Conservation (phyloP, 2,888 invertebrate genomes). For the Sicus ferrugineus region DNA sequence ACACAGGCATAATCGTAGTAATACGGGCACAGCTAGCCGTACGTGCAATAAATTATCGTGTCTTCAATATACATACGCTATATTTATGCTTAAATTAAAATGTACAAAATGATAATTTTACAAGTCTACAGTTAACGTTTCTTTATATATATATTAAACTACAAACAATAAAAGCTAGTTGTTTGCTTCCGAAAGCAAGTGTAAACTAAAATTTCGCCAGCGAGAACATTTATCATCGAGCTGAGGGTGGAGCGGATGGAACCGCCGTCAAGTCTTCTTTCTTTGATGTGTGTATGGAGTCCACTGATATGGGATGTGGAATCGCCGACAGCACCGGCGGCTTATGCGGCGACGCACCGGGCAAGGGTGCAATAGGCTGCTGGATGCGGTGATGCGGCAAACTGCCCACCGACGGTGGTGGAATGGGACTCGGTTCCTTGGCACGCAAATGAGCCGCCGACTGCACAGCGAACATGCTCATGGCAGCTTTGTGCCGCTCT, state of each 20-base stretch:
- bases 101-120: slow-evolving; percentile 36
- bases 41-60: slow-evolving; percentile 31
- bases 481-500: slow-evolving; percentile 80
- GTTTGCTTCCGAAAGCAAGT: slow-evolving; percentile 30
- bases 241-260: slow-evolving; percentile 49
- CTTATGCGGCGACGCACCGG: slow-evolving; percentile 39
- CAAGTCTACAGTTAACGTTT: slow-evolving; percentile 25
- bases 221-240: slow-evolving; percentile 53
- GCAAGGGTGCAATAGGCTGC: slow-evolving; percentile 25
- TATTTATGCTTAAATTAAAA: slow-evolving; percentile 34
- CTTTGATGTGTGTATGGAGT: slow-evolving; percentile 45
- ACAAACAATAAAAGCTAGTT: slow-evolving; percentile 32
- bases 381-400: slow-evolving; percentile 62
- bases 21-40: slow-evolving; percentile 25
- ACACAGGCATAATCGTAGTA: neutral
- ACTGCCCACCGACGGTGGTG: slow-evolving; percentile 56
- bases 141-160: slow-evolving; percentile 32
- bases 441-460: slow-evolving; percentile 63
- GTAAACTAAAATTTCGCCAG: slow-evolving; percentile 35
- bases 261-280: slow-evolving; percentile 49
- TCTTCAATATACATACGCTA: slow-evolving; percentile 31
- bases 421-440: slow-evolving; percentile 64
- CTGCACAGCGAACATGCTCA: slow-evolving; percentile 75
- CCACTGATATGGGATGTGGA: slow-evolving; percentile 55
- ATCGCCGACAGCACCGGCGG: slow-evolving; percentile 43